These are phyloP conservation scores for Cataglyphis rosenhaueri DNA, from an alignment of 2,888 invertebrate species.

Conservation along the genomic window DNA sequence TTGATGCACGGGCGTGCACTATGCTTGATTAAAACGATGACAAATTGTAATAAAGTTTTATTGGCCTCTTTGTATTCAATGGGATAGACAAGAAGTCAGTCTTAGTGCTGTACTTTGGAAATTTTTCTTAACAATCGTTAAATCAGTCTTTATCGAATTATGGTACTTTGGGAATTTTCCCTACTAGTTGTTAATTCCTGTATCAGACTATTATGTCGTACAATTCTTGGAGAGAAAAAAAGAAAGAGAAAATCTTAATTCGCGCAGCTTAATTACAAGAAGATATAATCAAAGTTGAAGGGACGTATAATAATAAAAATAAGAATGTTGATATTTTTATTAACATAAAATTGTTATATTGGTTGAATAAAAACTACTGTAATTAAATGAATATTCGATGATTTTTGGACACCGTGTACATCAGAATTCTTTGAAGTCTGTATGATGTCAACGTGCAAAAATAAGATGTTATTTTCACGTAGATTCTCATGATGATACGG, in stretches of 20 bases:
- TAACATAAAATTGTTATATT: not conserved
- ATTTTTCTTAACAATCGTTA: not conserved
- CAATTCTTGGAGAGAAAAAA: not conserved
- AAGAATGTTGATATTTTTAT: not conserved
- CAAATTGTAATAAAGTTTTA: constrained; percentile 54
- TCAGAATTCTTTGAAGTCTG: constrained; percentile 11
- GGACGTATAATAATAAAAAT: not conserved
- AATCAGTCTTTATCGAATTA: not conserved
- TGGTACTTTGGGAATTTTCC: not conserved
- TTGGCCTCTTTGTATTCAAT: constrained; percentile 22
- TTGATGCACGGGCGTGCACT: constrained; percentile 24
- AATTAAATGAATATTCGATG: not conserved
- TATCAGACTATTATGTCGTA: not conserved
- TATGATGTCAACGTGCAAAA: constrained; percentile 46
- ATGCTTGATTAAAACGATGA: constrained; percentile 17
- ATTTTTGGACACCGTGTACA: constrained; percentile 16
- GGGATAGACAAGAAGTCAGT: not conserved
- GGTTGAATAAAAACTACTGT: not conserved
- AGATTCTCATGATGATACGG: constrained; percentile 35
- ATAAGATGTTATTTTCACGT: constrained; percentile 37
- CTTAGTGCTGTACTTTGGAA: not conserved
- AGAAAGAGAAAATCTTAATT: not conserved
- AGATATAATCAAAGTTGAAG: not conserved
- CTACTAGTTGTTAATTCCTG: not conserved
- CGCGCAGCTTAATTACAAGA: not conserved